Conservation (phyloP, 2,888 invertebrate genomes). For the Ornithoptera priamus region DNA sequence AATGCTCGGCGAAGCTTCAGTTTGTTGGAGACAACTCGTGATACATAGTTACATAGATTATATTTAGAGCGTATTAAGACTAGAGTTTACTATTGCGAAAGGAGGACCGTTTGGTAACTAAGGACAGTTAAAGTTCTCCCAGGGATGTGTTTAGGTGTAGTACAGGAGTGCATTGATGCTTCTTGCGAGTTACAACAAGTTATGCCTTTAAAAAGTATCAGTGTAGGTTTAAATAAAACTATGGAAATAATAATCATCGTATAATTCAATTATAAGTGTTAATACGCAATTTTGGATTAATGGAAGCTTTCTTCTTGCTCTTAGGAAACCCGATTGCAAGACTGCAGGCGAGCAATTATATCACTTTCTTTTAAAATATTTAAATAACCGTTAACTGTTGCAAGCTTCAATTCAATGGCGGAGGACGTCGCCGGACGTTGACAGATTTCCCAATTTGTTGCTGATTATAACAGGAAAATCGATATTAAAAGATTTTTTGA, state of each 20-base stretch:
- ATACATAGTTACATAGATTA: too few species aligned
- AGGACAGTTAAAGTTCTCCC: too few species aligned
- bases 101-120: too few species aligned
- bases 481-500: neutral
- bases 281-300: conserved; percentile 17
- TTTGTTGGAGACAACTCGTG: too few species aligned
- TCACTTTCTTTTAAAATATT: conserved; percentile 10
- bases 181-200: too few species aligned
- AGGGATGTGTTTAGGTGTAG: too few species aligned
- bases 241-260: neutral
- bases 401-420: conserved; percentile 10
- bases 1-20: too few species aligned
- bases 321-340: conserved; percentile 17
- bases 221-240: too few species aligned
- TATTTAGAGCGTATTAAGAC: too few species aligned
- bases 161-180: too few species aligned
- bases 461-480: conserved; percentile 5
- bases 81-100: too few species aligned
- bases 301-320: conserved; percentile 21
- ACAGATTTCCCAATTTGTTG: conserved; percentile 5
- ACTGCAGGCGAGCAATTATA: conserved; percentile 11
- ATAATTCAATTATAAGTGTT: conserved; percentile 1
- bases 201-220: too few species aligned
- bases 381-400: conserved; percentile 4
- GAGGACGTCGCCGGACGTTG: neutral